Conservation (phyloP, 2,888 invertebrate genomes). For the Meliscaeva auricollis region DNA sequence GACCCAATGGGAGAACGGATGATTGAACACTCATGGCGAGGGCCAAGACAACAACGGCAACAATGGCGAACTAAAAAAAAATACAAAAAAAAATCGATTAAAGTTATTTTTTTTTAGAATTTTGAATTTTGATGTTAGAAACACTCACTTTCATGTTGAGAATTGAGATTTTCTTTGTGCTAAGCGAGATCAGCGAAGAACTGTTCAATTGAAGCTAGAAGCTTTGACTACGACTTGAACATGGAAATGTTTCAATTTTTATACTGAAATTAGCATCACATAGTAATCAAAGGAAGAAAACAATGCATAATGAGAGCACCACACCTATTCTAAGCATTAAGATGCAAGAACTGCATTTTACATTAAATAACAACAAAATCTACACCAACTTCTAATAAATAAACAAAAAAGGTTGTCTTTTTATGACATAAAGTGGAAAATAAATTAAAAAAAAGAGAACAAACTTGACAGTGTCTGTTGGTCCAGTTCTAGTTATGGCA, state of each 20-base stretch:
- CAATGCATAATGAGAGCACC: slow-evolving; percentile 56
- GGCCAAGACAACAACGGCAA: slow-evolving; percentile 74
- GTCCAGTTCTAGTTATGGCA: background rate
- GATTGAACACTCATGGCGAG: slow-evolving; percentile 74
- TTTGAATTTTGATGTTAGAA: background rate
- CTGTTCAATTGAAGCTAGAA: slow-evolving; percentile 74
- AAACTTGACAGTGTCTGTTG: too few relatives aligned
- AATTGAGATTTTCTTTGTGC: slow-evolving; percentile 70
- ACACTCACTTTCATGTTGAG: slow-evolving; percentile 69
- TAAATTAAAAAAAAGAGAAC: slow-evolving; percentile 18
- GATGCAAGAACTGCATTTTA: slow-evolving; percentile 36
- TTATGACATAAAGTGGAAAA: slow-evolving; percentile 38
- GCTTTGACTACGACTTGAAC: slow-evolving; percentile 71
- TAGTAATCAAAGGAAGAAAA: slow-evolving; percentile 35
- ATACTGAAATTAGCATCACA: slow-evolving; percentile 59
- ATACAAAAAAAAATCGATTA: background rate
- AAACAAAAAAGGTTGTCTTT: slow-evolving; percentile 22
- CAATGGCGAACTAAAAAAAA: slow-evolving; percentile 62
- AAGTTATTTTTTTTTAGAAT: background rate
- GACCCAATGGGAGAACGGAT: slow-evolving; percentile 65
- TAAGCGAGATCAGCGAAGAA: slow-evolving; percentile 73
- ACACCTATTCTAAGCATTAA: slow-evolving; percentile 57
- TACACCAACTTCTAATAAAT: background rate
- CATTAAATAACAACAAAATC: background rate
- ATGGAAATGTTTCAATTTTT: slow-evolving; percentile 65